These are phyloP conservation scores for Oncorhynchus gorbuscha DNA, from an alignment of 2,113 vertebrate species.

Conservation along the genomic window DNA sequence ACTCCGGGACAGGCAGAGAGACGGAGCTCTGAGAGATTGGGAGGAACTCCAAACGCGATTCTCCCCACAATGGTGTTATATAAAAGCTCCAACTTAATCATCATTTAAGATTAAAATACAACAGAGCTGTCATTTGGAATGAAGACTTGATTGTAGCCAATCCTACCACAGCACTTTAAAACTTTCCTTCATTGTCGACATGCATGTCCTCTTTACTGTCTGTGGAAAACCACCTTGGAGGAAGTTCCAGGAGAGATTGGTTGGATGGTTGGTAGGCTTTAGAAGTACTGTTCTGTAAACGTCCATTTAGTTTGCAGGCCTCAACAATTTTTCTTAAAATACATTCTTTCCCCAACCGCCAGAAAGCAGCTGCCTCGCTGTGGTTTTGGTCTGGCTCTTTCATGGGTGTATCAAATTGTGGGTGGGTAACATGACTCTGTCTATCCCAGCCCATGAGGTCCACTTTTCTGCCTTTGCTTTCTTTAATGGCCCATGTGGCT, in stretches of 20 bases:
- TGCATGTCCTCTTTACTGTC: neutral
- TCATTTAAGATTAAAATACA: constrained; percentile 4
- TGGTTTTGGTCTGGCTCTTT: constrained; percentile 39
- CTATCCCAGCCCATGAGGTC: constrained; percentile 28
- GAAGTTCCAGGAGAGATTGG: constrained; percentile 26
- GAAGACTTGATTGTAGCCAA: constrained; percentile 2
- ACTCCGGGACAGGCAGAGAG: neutral
- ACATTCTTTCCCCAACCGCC: constrained; percentile 46
- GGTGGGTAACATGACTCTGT: constrained; percentile 57
- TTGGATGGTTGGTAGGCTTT: constrained; percentile 29
- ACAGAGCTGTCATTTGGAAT: constrained; percentile 13
- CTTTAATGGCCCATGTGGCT: constrained; percentile 12
- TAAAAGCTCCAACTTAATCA: constrained; percentile 11
- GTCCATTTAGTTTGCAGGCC: constrained; percentile 23
- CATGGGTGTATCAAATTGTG: constrained; percentile 59
- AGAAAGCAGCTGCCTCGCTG: constrained; percentile 62
- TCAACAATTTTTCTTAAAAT: constrained; percentile 53
- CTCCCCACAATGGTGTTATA: neutral
- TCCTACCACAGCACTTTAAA: constrained; percentile 16
- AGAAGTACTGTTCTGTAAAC: constrained; percentile 42
- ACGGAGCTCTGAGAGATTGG: neutral
- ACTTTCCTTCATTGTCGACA: constrained; percentile 14
- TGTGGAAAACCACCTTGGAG: neutral
- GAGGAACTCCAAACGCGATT: neutral
- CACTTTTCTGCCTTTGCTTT: constrained; percentile 23